A percentile compares a stretch with the other conserved stretches of the same genome.
These are phyloP conservation scores for Ornithorhynchus anatinus DNA, from an alignment of 2,113 vertebrate genomes.

Conservation along the genomic window DNA sequence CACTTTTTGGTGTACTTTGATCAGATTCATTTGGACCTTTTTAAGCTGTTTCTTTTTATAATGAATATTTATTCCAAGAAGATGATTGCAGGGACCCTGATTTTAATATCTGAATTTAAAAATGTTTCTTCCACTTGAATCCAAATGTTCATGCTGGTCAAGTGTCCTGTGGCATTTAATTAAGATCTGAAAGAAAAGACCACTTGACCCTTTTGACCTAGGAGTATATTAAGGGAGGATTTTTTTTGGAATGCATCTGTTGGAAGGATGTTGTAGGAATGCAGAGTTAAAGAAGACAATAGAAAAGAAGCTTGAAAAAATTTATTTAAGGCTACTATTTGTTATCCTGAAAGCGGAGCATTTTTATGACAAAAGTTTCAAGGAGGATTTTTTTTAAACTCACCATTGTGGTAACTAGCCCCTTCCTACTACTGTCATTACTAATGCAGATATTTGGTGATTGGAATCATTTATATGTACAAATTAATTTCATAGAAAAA, in stretches of 20 bases:
- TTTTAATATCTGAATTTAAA: too few species aligned
- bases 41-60: too few species aligned
- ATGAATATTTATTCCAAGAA: too few species aligned
- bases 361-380: slow-evolving; percentile 72
- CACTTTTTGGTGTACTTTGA: too few species aligned
- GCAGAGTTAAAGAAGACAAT: slow-evolving; percentile 24
- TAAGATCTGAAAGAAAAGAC: too few species aligned
- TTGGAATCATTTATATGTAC: slow-evolving; percentile 60
- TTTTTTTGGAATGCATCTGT: too few species aligned
- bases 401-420: slow-evolving; percentile 41
- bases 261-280: too few species aligned
- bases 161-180: too few species aligned
- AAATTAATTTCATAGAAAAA: slow-evolving; percentile 69
- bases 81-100: too few species aligned
- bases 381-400: slow-evolving; percentile 60
- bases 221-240: background rate
- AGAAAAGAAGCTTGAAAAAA: slow-evolving; percentile 67
- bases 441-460: slow-evolving; percentile 33
- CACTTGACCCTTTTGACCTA: background rate
- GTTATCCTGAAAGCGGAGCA: slow-evolving; percentile 70
- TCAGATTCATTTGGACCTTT: too few species aligned
- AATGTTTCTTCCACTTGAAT: background rate
- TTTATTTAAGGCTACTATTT: slow-evolving; percentile 73
- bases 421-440: slow-evolving; percentile 25
- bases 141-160: background rate